These are phyloP conservation scores for Volucella bombylans DNA, from an alignment of 2,888 invertebrate species.

Conservation along the genomic window DNA sequence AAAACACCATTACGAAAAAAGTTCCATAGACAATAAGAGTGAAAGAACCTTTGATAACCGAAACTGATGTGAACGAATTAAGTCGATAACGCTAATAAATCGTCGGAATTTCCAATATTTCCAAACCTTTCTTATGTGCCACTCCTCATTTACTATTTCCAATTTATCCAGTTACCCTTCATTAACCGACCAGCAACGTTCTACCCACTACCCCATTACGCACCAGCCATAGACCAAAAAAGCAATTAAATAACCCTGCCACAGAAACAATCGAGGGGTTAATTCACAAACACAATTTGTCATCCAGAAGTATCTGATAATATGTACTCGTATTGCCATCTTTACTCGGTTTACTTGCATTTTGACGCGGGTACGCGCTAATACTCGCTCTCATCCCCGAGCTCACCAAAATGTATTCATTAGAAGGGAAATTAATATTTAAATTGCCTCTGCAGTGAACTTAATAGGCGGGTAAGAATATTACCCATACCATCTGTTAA, in stretches of 20 bases:
- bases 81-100: conserved; percentile 37
- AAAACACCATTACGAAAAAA: not conserved
- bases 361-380: too few relatives aligned
- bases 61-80: conserved; percentile 2
- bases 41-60: conserved; percentile 3
- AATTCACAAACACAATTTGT: conserved; percentile 24
- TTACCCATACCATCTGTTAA: not conserved
- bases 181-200: too few relatives aligned
- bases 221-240: not conserved
- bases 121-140: not conserved
- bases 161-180: too few relatives aligned
- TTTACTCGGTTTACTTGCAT: not conserved
- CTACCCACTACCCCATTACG: too few relatives aligned
- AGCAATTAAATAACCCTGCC: conserved; percentile 19
- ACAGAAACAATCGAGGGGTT: conserved; percentile 3
- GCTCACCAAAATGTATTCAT: conserved; percentile 3
- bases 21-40: too few relatives aligned
- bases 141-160: not conserved
- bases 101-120: conserved; percentile 16
- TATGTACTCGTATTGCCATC: not conserved
- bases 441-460: conserved; percentile 3
- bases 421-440: conserved; percentile 28
- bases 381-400: not conserved
- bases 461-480: not conserved
- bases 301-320: conserved; percentile 8